phyloP scores from a whole-genome alignment of 2,113 vertebrate species.

The Clarias macrocephalus region DNA sequence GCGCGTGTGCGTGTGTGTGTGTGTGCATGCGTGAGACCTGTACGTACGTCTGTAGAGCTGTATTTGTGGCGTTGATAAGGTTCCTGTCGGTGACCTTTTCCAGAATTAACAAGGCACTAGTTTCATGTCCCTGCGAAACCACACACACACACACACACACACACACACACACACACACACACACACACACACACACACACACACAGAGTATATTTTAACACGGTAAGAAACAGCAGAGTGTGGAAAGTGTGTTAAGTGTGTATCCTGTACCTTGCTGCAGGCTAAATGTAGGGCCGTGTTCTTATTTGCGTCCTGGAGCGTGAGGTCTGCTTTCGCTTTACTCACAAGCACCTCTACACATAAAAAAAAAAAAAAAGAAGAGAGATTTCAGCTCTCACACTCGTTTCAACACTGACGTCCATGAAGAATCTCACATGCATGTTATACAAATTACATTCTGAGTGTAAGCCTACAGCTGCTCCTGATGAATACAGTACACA shows the following conservation, averaged over 20 bases:
- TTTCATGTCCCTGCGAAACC: slow-evolving; percentile 93
- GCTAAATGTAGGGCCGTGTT: slow-evolving; percentile 98
- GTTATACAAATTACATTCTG: background rate
- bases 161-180: background rate
- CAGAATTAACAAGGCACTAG: slow-evolving; percentile 99
- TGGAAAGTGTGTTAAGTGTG: background rate
- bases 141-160: background rate
- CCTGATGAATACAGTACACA: background rate
- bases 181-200: background rate
- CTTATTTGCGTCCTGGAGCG: slow-evolving; percentile 90
- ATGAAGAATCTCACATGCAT: background rate
- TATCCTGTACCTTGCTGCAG: slow-evolving; percentile 89
- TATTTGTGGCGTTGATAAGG: slow-evolving; percentile 97
- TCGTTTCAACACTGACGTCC: background rate
- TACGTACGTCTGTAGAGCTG: slow-evolving; percentile 97
- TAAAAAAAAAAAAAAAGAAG: slow-evolving; percentile 2
- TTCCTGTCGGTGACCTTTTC: slow-evolving; percentile 97
- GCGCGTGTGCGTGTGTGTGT: background rate
- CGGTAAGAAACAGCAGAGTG: background rate
- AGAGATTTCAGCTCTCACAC: background rate
- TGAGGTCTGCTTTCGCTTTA: slow-evolving; percentile 97
- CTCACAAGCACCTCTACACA: slow-evolving; percentile 92
- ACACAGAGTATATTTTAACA: background rate
- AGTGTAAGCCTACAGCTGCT: background rate
- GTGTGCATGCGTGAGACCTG: background rate